These are phyloP conservation scores for Setophaga kirtlandii DNA, from an alignment of 2,113 vertebrate genomes.

Conservation along the genomic window DNA sequence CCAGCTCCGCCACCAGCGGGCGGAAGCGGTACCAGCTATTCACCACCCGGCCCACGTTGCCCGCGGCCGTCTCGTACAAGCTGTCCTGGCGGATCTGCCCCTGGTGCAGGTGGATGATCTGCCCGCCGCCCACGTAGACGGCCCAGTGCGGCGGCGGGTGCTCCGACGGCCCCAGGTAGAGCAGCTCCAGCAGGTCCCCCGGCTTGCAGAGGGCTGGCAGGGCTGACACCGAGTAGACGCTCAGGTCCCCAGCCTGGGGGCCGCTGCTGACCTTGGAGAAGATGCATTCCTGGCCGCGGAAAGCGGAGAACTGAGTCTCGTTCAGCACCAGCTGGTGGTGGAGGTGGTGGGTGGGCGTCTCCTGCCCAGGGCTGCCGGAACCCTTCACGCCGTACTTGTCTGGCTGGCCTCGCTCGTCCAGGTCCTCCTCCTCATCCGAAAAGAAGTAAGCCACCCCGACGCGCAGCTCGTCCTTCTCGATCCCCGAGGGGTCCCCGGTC, in stretches of 20 bases:
- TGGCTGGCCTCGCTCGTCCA: constrained; percentile 93
- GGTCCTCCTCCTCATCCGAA: constrained; percentile 99
- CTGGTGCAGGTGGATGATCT: constrained; percentile 93
- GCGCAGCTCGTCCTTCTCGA: constrained; percentile 98
- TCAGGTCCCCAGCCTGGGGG: constrained; percentile 88
- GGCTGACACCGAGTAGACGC: constrained; percentile 87
- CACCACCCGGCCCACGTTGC: constrained; percentile 91
- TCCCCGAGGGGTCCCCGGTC: constrained; percentile 97
- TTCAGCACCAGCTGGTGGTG: constrained; percentile 82
- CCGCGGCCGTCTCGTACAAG: constrained; percentile 89
- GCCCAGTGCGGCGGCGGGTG: constrained; percentile 93
- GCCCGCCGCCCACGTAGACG: constrained; percentile 90
- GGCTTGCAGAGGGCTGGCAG: constrained; percentile 94
- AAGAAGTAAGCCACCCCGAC: constrained; percentile 99
- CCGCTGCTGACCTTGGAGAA: constrained; percentile 95
- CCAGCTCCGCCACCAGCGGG: constrained; percentile 91
- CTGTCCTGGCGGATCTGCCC: constrained; percentile 97
- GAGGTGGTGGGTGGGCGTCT: constrained; percentile 68
- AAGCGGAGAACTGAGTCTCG: constrained; percentile 96
- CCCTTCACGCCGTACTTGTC: constrained; percentile 87
- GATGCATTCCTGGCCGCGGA: constrained; percentile 98
- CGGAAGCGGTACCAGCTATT: constrained; percentile 97
- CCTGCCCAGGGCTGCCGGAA: constrained; percentile 69
- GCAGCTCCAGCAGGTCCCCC: constrained; percentile 95
- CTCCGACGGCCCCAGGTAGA: constrained; percentile 81